Base-by-base conservation (phyloP, 35 echinoderm and acorn worm species). In the Amphiura filiformis region DNA sequence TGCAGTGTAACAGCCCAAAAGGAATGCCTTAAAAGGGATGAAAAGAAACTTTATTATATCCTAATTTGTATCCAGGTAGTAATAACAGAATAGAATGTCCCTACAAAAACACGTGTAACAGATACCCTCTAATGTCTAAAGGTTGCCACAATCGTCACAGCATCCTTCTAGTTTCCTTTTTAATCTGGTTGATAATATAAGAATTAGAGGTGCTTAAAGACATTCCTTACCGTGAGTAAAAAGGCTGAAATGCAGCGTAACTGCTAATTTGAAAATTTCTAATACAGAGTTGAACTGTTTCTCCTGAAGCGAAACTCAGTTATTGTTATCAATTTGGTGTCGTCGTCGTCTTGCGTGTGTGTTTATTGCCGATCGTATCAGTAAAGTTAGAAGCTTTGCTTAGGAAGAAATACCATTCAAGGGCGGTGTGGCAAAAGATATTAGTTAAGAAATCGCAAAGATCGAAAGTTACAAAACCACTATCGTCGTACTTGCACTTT, bases 141-240 rank as follows among this genome's bases (percentile, higher is more conserved):
- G 61, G 61, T 70, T 70, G 17, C 4, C 26, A n/a, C 9, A 70
- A 70, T 70, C 11, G 11, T 18, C 61, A 13, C 26, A 13, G 26
- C 26, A 70, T 70, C 61, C n/a, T 70, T 70, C 61, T 26, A 11
- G 61, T 47, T 70, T 70, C 61, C 61, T 70, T 70, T 70, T 70
- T 70, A 70, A 70, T 70, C 61, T 70, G 28, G 61, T 70, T 70
- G 61, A 70, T 70, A 70, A 70, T 26, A n/a, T 23, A 11, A 70
- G 61, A 70, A 70, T 70, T 70, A 70, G 28, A 70, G 61, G 61
- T 70, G 61, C 61, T 70, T 70, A 70, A 18, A 70, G 61, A 70
- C 61, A 70, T 70, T 70, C 28, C 17, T 18, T 70, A n/a, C n/a
- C n/a, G n/a, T 70, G 26, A 30, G 61, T 70, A 70, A 70, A 70